Evolutionary conservation across 2,113 vertebrate genomes (phyloP).

Genomic region (Oxyura jamaicensis): DNA sequence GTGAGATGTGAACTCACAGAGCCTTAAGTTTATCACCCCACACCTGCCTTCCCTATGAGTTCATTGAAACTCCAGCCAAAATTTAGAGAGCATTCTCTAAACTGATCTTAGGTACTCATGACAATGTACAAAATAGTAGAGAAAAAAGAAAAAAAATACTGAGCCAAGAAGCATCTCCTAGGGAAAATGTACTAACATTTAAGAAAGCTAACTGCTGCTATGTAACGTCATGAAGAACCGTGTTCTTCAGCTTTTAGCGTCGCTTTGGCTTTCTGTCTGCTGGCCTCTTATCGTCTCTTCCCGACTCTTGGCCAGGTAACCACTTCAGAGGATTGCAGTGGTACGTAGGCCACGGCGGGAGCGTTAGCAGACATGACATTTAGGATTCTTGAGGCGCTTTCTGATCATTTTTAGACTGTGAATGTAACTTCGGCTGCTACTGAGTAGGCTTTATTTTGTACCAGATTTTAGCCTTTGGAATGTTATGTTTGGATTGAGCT

Average conservation of each 20-base stretch:
- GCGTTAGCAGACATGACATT: conserved; percentile 80
- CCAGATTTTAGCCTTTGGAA: conserved; percentile 60
- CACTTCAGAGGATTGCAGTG: conserved; percentile 89
- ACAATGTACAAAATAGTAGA: neutral
- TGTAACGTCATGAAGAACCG: neutral
- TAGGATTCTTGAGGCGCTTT: conserved; percentile 53
- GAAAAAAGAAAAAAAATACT: neutral
- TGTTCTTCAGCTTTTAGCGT: conserved; percentile 81
- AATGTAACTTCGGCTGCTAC: conserved; percentile 21
- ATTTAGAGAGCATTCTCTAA: neutral
- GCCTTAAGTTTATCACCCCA: neutral
- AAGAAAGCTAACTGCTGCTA: neutral
- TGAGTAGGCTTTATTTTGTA: conserved; percentile 47
- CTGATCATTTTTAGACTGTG: conserved; percentile 32
- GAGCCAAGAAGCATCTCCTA: neutral
- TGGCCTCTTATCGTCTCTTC: conserved; percentile 89
- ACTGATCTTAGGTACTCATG: neutral
- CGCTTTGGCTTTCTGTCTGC: conserved; percentile 90
- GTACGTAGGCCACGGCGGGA: conserved; percentile 97
- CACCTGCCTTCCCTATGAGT: too few relatives aligned
- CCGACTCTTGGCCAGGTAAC: conserved; percentile 86
- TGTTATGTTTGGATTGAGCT: conserved; percentile 59
- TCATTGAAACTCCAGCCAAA: too few relatives aligned
- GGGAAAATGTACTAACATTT: neutral
- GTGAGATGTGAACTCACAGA: neutral